Percentiles rank a stretch among this genome's conserved stretches.
Conservation (phyloP, 2,888 invertebrate genomes). For the Metallyticus violacea region DNA sequence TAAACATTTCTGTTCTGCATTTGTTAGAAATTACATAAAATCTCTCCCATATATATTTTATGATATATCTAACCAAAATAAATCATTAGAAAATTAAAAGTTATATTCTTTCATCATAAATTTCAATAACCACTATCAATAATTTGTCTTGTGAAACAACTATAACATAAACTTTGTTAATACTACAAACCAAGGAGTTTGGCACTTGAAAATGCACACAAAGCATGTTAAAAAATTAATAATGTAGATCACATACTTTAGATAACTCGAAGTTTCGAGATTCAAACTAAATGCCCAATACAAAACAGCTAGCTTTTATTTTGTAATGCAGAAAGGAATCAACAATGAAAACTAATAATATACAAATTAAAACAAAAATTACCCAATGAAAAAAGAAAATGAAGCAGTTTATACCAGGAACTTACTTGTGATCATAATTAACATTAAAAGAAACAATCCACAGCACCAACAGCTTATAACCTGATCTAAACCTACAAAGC, state of each 20-base stretch:
- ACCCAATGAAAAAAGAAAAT: neutral
- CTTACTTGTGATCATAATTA: neutral
- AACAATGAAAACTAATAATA: neutral
- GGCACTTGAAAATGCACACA: conserved; percentile 11
- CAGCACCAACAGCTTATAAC: conserved; percentile 33
- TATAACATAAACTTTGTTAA: neutral
- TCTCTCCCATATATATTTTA: neutral
- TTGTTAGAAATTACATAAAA: neutral
- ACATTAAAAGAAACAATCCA: conserved; percentile 18
- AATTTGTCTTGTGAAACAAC: neutral
- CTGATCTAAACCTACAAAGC: conserved; percentile 28
- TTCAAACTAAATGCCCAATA: conserved; percentile 14
- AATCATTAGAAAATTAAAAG: neutral
- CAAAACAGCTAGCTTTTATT: neutral
- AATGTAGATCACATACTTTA: neutral
- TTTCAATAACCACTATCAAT: neutral
- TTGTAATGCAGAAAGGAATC: neutral
- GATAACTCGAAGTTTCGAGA: neutral
- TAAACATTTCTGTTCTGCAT: neutral
- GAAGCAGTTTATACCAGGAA: conserved; percentile 1
- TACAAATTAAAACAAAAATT: neutral
- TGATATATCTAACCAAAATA: neutral
- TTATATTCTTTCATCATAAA: neutral
- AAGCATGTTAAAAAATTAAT: neutral
- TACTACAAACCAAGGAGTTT: neutral